Evolutionary conservation across 1,140 invertebrate genomes (phyloP).

Genomic region (Cherax quadricarinatus): DNA sequence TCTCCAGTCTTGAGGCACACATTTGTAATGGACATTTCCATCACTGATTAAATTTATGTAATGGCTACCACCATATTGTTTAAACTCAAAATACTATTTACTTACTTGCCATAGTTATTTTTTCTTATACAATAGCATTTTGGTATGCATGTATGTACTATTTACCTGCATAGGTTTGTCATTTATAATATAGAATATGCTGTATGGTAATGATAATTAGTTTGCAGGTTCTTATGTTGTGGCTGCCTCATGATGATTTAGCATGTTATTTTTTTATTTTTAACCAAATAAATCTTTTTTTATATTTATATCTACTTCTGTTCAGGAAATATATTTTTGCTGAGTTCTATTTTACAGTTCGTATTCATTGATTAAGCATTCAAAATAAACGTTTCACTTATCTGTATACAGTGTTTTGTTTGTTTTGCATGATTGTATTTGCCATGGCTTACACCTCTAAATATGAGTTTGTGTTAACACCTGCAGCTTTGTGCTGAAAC

Average conservation of each 20-base stretch:
- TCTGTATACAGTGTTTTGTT: not conserved
- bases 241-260: not conserved
- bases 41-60: slow-evolving; percentile 10
- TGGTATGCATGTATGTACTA: not conserved
- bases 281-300: not conserved
- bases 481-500: not conserved
- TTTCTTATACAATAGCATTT: not conserved
- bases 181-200: not conserved
- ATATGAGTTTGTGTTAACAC: not conserved
- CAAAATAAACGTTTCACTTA: not conserved
- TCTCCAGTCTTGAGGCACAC: slow-evolving; percentile 32
- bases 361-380: not conserved
- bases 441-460: not conserved
- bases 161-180: not conserved
- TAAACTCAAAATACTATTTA: not conserved
- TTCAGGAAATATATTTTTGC: not conserved
- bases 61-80: not conserved
- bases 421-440: not conserved
- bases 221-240: not conserved
- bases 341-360: not conserved
- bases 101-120: not conserved
- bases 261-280: not conserved
- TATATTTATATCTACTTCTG: not conserved
- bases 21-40: slow-evolving; percentile 22
- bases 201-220: not conserved